Base-by-base conservation (phyloP, 2,797 vertebrate genomes). In the Rhinogobio ventralis region DNA sequence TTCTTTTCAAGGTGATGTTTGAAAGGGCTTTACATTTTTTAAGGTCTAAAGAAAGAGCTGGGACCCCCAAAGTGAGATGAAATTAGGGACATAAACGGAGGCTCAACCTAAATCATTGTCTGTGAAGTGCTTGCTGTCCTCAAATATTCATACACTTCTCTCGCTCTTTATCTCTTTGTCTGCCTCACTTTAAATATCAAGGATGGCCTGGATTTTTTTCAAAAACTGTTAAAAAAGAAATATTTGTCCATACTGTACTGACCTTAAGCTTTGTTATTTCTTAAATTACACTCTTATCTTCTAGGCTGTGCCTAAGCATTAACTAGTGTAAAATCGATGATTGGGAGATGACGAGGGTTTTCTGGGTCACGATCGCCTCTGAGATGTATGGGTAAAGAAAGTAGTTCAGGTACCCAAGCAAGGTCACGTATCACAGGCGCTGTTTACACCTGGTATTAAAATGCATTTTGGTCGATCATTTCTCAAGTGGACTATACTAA, bases 1-100 rank as follows among this genome's bases (percentile, higher is more conserved):
- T 93, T 72, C 79, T 86, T 94, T 95, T 96, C 94, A 94, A 94
- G 92, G 93, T 92, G 91, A 93, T 92, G 88, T 94, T 89, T 92
- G 89, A 92, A 92, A 92, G 91, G 88, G 79, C 91, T 95, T 93
- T 93, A 92, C 91, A 93, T 93, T 95, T 89, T 94, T 90, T 86
- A 89, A 90, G 85, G 91, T 89, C 91, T 90, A 89, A 86, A 92
- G 88, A 93, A 88, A 89, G 89, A 85, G 66, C 86, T 89, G 77
- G 73, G 88, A 88, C 88, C 76, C 80, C 84, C 90, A 90, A 91
- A 88, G 90, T 88, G 85, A 91, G 89, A 89, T 89, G 82, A 88
- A 90, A 90, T 89, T 85, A 89, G 87, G 87, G 90, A 90, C 91
- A 87, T 86, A 83, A 89, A 91, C 90, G 76, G 49, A 45, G 77